These are phyloP conservation scores for Arctia plantaginis DNA, from an alignment of 2,888 invertebrate species.

Conservation along the genomic window DNA sequence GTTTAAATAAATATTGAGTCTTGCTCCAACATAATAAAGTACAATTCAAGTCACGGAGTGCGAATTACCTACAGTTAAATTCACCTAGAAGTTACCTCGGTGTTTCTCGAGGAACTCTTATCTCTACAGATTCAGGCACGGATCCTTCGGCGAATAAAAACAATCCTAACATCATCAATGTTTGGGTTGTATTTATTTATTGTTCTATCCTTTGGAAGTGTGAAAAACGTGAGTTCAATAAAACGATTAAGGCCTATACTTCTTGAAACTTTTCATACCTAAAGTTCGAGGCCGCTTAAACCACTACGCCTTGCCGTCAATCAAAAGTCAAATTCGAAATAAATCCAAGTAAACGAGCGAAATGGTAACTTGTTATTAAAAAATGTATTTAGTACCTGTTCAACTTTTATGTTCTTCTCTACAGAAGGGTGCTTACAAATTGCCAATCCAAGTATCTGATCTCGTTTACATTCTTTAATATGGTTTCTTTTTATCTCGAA, in stretches of 20 bases:
- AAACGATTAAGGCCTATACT: too few species aligned
- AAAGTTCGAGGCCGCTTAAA: not conserved
- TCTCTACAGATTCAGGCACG: not conserved
- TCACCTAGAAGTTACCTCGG: not conserved
- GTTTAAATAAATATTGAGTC: too few species aligned
- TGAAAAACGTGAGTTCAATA: too few species aligned
- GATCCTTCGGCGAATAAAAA: not conserved
- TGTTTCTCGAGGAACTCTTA: not conserved
- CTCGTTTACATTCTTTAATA: slow-evolving; percentile 56
- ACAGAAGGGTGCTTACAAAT: slow-evolving; percentile 45
- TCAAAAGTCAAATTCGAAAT: too few species aligned
- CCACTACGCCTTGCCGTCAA: too few species aligned
- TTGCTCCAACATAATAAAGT: not conserved
- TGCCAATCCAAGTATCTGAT: slow-evolving; percentile 63
- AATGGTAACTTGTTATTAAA: not conserved
- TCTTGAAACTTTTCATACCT: not conserved
- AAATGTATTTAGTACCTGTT: slow-evolving; percentile 53
- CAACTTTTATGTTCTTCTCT: slow-evolving; percentile 36
- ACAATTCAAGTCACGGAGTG: not conserved
- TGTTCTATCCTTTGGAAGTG: too few species aligned
- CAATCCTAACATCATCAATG: not conserved
- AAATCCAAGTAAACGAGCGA: too few species aligned
- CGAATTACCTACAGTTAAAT: not conserved
- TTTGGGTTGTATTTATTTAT: too few species aligned
- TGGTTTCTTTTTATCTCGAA: slow-evolving; percentile 68